phyloP scores from a whole-genome alignment of 2,797 vertebrate species.

The Percopsis omiscomaycus region DNA sequence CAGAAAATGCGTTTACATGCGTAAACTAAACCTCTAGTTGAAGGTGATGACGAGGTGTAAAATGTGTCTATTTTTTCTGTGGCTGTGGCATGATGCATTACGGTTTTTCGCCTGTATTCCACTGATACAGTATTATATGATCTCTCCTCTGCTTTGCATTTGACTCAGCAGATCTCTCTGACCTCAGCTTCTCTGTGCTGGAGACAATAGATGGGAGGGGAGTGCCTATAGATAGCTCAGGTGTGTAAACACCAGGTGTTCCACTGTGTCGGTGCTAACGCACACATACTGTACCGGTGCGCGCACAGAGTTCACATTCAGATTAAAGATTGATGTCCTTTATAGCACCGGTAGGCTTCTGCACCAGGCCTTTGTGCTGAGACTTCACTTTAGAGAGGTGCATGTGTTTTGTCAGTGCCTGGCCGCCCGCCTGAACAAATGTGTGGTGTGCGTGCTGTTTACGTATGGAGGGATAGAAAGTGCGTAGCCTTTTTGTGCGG shows the following conservation, averaged over 20 bases:
- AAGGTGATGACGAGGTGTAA: neutral
- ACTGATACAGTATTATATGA: conserved; percentile 41
- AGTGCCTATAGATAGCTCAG: conserved; percentile 61
- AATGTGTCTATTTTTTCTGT: neutral
- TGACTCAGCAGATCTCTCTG: conserved; percentile 62
- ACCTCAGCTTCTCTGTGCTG: conserved; percentile 56
- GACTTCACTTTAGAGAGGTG: conserved; percentile 64
- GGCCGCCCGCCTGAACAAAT: conserved; percentile 38
- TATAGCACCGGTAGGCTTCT: conserved; percentile 58
- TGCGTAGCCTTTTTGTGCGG: conserved; percentile 25
- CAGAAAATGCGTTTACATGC: too few species aligned
- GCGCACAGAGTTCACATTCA: conserved; percentile 11
- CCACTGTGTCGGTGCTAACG: neutral
- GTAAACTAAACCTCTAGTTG: neutral
- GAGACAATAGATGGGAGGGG: conserved; percentile 42
- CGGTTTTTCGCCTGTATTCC: conserved; percentile 32
- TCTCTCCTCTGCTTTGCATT: conserved; percentile 35
- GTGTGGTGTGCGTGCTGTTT: conserved; percentile 40
- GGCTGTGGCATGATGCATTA: conserved; percentile 9
- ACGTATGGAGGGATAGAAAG: conserved; percentile 8
- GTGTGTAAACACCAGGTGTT: conserved; percentile 70
- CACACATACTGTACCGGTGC: neutral
- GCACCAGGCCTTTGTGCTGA: conserved; percentile 73
- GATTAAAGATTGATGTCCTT: conserved; percentile 68
- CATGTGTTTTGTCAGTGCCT: conserved; percentile 67